Conservation (phyloP, 1,140 invertebrate genomes). For the Drosophila carrolli region DNA sequence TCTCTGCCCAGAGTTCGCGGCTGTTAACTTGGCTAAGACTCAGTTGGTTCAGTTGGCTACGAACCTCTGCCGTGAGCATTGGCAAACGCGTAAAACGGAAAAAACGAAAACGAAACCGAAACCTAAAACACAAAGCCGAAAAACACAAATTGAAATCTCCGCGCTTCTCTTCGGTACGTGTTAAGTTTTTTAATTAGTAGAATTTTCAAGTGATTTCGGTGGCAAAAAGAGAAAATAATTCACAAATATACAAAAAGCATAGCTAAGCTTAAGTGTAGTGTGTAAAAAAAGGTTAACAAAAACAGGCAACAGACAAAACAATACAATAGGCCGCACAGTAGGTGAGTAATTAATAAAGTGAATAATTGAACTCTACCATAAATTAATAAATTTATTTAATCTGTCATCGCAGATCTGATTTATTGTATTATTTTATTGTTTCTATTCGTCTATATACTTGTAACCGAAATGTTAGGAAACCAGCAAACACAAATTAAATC, state of each 20-base stretch:
- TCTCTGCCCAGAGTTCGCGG: constrained; percentile 34
- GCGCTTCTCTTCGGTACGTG: constrained; percentile 48
- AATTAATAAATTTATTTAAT: constrained; percentile 53
- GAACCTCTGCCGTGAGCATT: constrained; percentile 76
- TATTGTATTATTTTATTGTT: constrained; percentile 57
- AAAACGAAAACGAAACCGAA: constrained; percentile 34
- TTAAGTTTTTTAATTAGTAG: constrained; percentile 74
- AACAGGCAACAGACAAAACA: constrained; percentile 4
- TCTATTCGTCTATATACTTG: constrained; percentile 22
- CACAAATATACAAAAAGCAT: constrained; percentile 31
- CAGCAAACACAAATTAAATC: constrained; percentile 58
- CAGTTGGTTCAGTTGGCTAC: constrained; percentile 65
- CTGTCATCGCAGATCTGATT: constrained; percentile 54
- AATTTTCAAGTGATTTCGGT: constrained; percentile 57
- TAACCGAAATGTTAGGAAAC: constrained; percentile 51
- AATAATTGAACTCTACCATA: constrained; percentile 36
- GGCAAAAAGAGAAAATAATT: constrained; percentile 59
- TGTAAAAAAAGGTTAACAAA: constrained; percentile 41
- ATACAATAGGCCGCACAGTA: constrained; percentile 26
- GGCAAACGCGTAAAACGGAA: constrained; percentile 71
- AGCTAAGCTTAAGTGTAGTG: constrained; percentile 28
- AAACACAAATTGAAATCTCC: constrained; percentile 29
- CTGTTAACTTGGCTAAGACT: constrained; percentile 34
- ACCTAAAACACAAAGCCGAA: constrained; percentile 24
- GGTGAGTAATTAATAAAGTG: constrained; percentile 65